Evolutionary conservation across 2,888 invertebrate species (phyloP), one percentile per base, ranked within the genome.

Genomic region (Abscondita cerata): DNA sequence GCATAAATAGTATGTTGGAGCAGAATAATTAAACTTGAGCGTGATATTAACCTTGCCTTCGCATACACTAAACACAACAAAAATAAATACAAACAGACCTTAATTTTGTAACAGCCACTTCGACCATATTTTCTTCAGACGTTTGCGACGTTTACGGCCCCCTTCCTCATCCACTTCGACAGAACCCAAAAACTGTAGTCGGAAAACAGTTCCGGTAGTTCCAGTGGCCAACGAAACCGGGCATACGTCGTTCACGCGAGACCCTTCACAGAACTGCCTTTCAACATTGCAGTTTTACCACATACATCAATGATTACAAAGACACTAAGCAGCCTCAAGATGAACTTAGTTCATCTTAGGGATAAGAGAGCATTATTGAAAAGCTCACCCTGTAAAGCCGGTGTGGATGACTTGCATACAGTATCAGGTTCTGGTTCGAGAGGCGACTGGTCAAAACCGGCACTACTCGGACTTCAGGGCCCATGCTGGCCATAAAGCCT

Each of bases 71-170:
- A 13, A 25, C 12, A 63, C 54, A n/a, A 38, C 57, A 52, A 41
- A 59, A 62, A 19, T 54, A 62, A 60, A 65, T 71, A 64, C 72
- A 73, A 76, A 82, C 84, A 82, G 86, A 92, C 92, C 92, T 92
- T 92, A 80, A 92, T 90, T 83, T 91, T 91, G 88, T 88, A 83
- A 92, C 91, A 75, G 92, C 92, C 81, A 92, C 91, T 83, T 92
- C 92, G 77, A 92, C 92, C 92, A 92, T 92, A 84, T 89, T 88
- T 92, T 92, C 89, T 92, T 92, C 83, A 87, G 89, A 76, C 91
- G 84, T 81, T 87, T 89, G 81, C 90, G 88, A 76, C 90, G 84
- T 74, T 89, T 84, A 73, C 89, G 83, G 77, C 83, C 83, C 76
- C 86, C 86, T 85, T 91, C 90, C 85, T 91, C 92, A 80, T 91